Evolutionary conservation across 2,888 invertebrate genomes (phyloP).

Genomic region (Anodontia alba): DNA sequence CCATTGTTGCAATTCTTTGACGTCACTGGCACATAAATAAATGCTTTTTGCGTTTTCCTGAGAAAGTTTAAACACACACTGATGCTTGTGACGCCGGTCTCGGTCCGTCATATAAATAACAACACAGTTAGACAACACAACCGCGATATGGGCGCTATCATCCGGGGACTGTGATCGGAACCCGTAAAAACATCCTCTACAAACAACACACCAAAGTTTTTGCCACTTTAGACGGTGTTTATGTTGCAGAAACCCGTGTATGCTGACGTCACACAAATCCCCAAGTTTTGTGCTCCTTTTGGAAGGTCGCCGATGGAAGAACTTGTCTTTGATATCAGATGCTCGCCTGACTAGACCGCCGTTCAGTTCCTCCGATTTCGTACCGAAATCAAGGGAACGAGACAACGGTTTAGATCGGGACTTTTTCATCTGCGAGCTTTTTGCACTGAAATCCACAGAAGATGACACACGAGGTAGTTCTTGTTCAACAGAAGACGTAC

Average conservation of each 20-base stretch:
- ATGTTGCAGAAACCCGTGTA: conserved; percentile 64
- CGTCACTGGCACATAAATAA: conserved; percentile 70
- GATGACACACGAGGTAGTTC: conserved; percentile 42
- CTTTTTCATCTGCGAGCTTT: conserved; percentile 57
- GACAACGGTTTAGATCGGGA: conserved; percentile 47
- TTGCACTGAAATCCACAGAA: conserved; percentile 65
- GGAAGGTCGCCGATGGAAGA: conserved; percentile 59
- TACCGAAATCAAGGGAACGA: conserved; percentile 63
- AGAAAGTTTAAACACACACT: conserved; percentile 74
- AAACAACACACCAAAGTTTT: conserved; percentile 75
- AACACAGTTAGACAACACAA: conserved; percentile 68
- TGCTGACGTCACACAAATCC: conserved; percentile 61
- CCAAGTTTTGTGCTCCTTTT: conserved; percentile 51
- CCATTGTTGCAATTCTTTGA: conserved; percentile 72
- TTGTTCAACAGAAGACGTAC: conserved; percentile 43
- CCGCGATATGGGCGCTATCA: conserved; percentile 68
- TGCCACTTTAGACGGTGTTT: conserved; percentile 71
- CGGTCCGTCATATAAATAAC: conserved; percentile 67
- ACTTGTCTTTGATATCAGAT: conserved; percentile 73
- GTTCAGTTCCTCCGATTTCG: conserved; percentile 54
- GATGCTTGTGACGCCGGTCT: conserved; percentile 66
- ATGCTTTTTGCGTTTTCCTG: conserved; percentile 71
- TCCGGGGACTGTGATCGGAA: conserved; percentile 70
- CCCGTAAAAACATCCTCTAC: conserved; percentile 74
- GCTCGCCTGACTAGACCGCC: conserved; percentile 67